Percentiles rank a stretch among this genome's conserved stretches.
Conservation (phyloP, 1,140 invertebrate species). For the Conus betulinus region DNA sequence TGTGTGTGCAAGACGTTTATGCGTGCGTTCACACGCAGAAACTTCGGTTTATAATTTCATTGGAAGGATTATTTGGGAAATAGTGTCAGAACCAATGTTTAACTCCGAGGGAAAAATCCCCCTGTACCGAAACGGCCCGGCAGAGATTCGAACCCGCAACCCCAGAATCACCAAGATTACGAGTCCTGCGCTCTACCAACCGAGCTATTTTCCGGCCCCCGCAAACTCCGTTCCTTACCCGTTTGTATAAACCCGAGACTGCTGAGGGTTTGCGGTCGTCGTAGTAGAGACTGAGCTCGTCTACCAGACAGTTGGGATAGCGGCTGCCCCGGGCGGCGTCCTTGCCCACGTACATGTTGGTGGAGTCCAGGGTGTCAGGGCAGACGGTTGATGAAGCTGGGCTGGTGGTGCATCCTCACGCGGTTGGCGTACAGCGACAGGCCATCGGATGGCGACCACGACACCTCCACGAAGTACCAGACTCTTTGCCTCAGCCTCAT, state of each 20-base stretch:
- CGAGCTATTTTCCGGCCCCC: neutral
- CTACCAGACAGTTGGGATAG: constrained; percentile 57
- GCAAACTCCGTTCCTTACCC: constrained; percentile 54
- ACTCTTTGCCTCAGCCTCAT: constrained; percentile 25
- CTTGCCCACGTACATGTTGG: constrained; percentile 65
- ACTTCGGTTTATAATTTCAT: too few species aligned
- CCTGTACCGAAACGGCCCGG: too few species aligned
- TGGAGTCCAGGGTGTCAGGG: constrained; percentile 2
- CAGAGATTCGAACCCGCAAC: too few species aligned
- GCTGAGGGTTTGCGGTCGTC: constrained; percentile 62
- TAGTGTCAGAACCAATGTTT: too few species aligned
- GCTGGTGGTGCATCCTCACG: constrained; percentile 43
- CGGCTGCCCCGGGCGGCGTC: constrained; percentile 47
- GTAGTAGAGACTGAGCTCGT: constrained; percentile 68
- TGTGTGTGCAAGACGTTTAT: too few species aligned
- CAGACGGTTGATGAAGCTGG: constrained; percentile 26
- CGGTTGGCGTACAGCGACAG: constrained; percentile 65
- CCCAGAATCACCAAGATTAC: too few species aligned
- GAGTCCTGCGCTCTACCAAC: too few species aligned
- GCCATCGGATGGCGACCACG: constrained; percentile 60
- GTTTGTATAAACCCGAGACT: constrained; percentile 63
- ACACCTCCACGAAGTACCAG: constrained; percentile 73
- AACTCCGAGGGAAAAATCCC: too few species aligned
- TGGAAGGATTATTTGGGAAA: too few species aligned
- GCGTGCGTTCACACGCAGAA: too few species aligned